A percentile compares a stretch with the other conserved stretches of the same genome.
phyloP scores from a whole-genome alignment of 2,113 vertebrate species.

The Corythornis vintsioides region DNA sequence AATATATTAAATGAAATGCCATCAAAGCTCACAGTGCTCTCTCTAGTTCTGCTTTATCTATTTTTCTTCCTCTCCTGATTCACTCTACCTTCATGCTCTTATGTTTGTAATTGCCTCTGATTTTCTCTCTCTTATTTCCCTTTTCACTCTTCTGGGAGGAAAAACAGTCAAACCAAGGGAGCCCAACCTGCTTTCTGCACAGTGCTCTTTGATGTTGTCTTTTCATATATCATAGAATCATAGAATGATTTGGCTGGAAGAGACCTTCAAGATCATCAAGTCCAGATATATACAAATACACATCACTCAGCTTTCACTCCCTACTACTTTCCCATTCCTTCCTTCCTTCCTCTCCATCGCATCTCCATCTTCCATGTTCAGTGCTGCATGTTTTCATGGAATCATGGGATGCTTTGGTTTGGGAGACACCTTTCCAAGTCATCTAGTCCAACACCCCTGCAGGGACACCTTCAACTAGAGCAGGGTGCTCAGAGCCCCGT shows the following conservation, averaged over 20 bases:
- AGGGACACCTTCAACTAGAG: background rate
- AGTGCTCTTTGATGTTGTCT: background rate
- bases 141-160: background rate
- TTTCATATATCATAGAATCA: background rate
- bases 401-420: background rate
- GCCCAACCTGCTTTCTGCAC: background rate
- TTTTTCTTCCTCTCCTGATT: background rate
- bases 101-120: background rate
- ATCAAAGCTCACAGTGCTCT: background rate
- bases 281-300: rapidly evolving
- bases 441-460: background rate
- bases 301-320: background rate
- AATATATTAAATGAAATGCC: constrained; percentile 6
- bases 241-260: no score
- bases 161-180: background rate
- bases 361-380: background rate
- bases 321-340: background rate
- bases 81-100: background rate
- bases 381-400: background rate
- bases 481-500: background rate
- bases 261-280: no score
- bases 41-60: background rate
- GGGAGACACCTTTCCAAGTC: background rate
- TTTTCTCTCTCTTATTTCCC: background rate
- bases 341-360: background rate